Evolutionary conservation across 2,797 vertebrate species (phyloP).

Genomic region (Anabas testudineus): DNA sequence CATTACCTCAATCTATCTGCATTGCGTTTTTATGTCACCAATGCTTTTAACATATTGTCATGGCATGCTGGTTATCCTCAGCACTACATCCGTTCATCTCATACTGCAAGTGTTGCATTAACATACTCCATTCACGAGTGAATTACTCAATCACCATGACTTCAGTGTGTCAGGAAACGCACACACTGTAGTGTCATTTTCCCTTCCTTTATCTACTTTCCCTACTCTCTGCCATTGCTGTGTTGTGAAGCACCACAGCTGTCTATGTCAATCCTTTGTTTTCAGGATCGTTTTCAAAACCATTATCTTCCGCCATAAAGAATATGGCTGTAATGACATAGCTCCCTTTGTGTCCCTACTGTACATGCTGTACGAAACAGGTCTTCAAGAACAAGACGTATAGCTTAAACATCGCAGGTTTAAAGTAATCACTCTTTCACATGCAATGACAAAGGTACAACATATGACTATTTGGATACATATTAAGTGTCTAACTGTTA

Average conservation of each 20-base stretch:
- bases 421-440: conserved; percentile 26
- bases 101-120: conserved; percentile 45
- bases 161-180: conserved; percentile 63
- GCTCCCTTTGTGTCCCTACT: conserved; percentile 59
- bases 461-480: conserved; percentile 3
- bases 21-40: conserved; percentile 41
- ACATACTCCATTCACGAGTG: conserved; percentile 50
- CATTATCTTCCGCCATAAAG: conserved; percentile 74
- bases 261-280: conserved; percentile 72
- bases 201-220: conserved; percentile 59
- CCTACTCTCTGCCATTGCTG: conserved; percentile 55
- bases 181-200: conserved; percentile 72
- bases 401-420: conserved; percentile 24
- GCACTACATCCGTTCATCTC: conserved; percentile 1
- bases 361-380: conserved; percentile 61
- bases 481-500: conserved; percentile 13
- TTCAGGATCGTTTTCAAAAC: conserved; percentile 72
- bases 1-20: conserved; percentile 58
- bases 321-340: conserved; percentile 66
- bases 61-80: conserved; percentile 6
- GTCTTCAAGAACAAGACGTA: conserved; percentile 48
- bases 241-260: conserved; percentile 58
- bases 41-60: conserved; percentile 6
- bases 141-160: conserved; percentile 64
- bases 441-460: not conserved